Conservation (phyloP, 92 coral and sea anemone genomes). For the Scolanthus callimorphus region DNA sequence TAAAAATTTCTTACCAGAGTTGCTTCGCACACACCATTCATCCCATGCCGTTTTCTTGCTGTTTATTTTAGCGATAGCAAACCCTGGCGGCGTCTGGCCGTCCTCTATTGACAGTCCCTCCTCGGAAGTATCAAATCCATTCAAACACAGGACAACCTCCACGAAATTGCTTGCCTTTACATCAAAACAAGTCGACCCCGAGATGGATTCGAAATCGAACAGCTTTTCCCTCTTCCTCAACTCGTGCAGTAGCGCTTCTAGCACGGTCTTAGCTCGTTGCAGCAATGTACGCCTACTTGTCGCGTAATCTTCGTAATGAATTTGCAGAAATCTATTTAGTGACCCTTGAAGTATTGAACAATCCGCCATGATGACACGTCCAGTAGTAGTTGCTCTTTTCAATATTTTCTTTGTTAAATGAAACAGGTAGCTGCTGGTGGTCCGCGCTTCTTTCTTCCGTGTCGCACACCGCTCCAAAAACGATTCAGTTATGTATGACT, state of each 20-base stretch:
- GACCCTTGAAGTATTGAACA: neutral
- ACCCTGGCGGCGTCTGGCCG: slow-evolving; percentile 67
- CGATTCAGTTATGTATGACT: too few species aligned
- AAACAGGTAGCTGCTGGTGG: too few species aligned
- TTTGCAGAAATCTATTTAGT: slow-evolving; percentile 31
- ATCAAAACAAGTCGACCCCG: slow-evolving; percentile 16
- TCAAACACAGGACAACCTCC: slow-evolving; percentile 43
- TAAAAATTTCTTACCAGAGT: slow-evolving; percentile 60
- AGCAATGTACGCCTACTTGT: slow-evolving; percentile 7
- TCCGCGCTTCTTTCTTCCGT: too few species aligned
- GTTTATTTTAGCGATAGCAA: slow-evolving; percentile 46
- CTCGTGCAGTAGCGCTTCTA: slow-evolving; percentile 46
- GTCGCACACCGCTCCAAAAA: too few species aligned
- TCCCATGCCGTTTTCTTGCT: slow-evolving; percentile 42
- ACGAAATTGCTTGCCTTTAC: slow-evolving; percentile 33
- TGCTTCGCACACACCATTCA: slow-evolving; percentile 47
- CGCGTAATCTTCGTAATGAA: slow-evolving; percentile 18
- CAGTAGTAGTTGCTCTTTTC: too few species aligned
- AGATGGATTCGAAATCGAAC: slow-evolving; percentile 44
- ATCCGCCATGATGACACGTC: neutral
- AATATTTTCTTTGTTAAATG: too few species aligned
- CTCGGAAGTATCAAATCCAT: slow-evolving; percentile 42
- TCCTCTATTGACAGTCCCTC: slow-evolving; percentile 60
- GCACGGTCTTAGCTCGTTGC: slow-evolving; percentile 21
- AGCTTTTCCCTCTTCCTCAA: slow-evolving; percentile 31